Base-by-base conservation (phyloP, 2,113 vertebrate genomes). In the Verasper variegatus region DNA sequence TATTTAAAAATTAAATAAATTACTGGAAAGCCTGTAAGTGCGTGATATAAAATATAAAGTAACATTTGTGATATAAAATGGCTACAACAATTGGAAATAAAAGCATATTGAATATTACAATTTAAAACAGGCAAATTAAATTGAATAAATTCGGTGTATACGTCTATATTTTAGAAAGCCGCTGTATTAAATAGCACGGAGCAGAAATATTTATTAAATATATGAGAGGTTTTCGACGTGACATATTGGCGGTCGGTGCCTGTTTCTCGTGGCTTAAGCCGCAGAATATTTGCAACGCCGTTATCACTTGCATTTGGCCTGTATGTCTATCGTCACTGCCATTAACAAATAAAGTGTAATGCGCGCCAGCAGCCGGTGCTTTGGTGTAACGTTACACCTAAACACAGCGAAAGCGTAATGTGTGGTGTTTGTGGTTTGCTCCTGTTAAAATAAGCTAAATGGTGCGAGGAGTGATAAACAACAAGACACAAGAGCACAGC, bases 321-420 rank as follows among this genome's bases (percentile, higher is more conserved):
- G 56, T 67, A 58, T 61, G 51, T 45, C 58, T 26, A 80, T 86
- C 78, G 58, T 84, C 90, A 47, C 81, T 35, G 5, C 76, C 84
- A 72, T 84, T 65, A 87, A 83, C 88, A 87, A 85, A 85, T 64
- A 23, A 27, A 40, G 72, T 78, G n/a, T 26, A 70, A 31, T 68
- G 52, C 65, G 40, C 27, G 69, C 27, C 21, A 18, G 59, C 63
- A 76, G 65, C 72, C 68, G 14, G 37, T 49, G 63, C 24, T 23
- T 78, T 42, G 66, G 86, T 80, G 57, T 78, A 87, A 80, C 24
- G 59, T 88, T 81, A 82, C 84, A 68, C 57, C 74, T 35, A 80
- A 72, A 84, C 47, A 52, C 55, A 42, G 70, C 73, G 79, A 62
- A 75, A 45, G 49, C 61, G 12, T 31, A 64, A 71, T 71, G 67